A percentile compares a stretch with the other conserved stretches of the same genome.
These are phyloP conservation scores for Labeo calbasu DNA, from an alignment of 2,797 vertebrate genomes.

Conservation along the genomic window DNA sequence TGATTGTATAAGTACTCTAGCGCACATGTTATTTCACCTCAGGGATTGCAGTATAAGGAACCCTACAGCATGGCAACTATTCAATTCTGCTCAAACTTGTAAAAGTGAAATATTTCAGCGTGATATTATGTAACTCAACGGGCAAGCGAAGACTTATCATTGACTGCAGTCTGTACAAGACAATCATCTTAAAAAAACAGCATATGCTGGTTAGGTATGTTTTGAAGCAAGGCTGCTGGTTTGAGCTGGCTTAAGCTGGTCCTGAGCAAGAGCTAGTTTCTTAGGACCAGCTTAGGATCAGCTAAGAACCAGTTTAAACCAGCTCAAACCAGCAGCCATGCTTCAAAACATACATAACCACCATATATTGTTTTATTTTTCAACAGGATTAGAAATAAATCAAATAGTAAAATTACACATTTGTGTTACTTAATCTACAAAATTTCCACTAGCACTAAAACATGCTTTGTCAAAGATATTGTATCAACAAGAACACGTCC, in stretches of 20 bases:
- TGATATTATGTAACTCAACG: not conserved
- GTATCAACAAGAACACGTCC: not conserved
- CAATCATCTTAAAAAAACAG: not conserved
- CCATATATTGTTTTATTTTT: too few relatives aligned
- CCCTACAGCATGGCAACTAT: not conserved
- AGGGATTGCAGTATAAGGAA: not conserved
- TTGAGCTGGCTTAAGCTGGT: too few relatives aligned
- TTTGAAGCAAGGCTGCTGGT: too few relatives aligned
- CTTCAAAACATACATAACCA: too few relatives aligned
- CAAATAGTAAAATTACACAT: not conserved
- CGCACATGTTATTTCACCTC: not conserved
- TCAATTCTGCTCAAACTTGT: slow-evolving; percentile 9
- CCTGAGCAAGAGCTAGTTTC: too few relatives aligned
- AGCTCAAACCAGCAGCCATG: too few relatives aligned
- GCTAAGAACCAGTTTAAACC: too few relatives aligned
- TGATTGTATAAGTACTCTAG: not conserved
- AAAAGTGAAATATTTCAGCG: not conserved
- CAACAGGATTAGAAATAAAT: not conserved
- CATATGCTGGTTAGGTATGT: too few relatives aligned
- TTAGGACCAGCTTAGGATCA: too few relatives aligned
- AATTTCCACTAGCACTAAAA: not conserved
- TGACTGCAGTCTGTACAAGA: not conserved
- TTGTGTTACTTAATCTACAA: too few relatives aligned
- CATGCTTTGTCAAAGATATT: not conserved
- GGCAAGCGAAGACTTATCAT: slow-evolving; percentile 23